These are phyloP conservation scores for Aspiorhynchus laticeps DNA, from an alignment of 2,113 vertebrate genomes.

Conservation along the genomic window DNA sequence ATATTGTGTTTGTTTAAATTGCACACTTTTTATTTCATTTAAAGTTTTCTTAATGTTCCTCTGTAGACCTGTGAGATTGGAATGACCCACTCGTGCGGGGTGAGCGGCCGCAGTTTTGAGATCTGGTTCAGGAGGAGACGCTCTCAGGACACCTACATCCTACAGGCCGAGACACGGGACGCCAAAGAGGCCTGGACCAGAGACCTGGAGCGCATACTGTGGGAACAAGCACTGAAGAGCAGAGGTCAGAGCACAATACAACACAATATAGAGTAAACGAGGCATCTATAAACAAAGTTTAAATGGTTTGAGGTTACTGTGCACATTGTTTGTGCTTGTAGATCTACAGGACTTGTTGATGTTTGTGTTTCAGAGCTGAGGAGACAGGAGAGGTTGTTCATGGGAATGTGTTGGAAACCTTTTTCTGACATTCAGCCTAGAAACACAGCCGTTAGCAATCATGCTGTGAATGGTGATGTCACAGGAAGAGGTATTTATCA, in stretches of 20 bases:
- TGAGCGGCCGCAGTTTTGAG: constrained; percentile 75
- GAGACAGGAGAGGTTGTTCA: constrained; percentile 79
- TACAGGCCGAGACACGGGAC: constrained; percentile 69
- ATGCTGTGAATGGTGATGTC: constrained; percentile 68
- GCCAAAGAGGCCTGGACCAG: constrained; percentile 77
- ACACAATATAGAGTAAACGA: too few relatives aligned
- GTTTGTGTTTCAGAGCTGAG: constrained; percentile 71
- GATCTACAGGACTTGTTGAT: neutral
- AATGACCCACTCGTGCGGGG: constrained; percentile 75
- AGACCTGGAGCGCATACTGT: constrained; percentile 78
- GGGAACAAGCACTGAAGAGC: constrained; percentile 78
- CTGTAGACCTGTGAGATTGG: constrained; percentile 76
- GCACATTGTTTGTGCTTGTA: neutral
- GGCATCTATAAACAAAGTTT: neutral
- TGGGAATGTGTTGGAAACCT: constrained; percentile 80
- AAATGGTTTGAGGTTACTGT: neutral
- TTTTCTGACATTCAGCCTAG: constrained; percentile 79
- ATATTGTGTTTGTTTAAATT: neutral
- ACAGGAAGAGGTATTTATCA: constrained; percentile 70
- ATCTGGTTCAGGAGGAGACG: constrained; percentile 81
- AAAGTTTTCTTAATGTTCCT: neutral
- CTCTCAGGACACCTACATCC: constrained; percentile 76
- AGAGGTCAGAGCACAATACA: constrained; percentile 63
- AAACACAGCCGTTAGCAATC: constrained; percentile 72
- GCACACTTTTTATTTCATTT: neutral